Evolutionary conservation across 2,113 vertebrate genomes (phyloP).

Genomic region (Panthera tigris): DNA sequence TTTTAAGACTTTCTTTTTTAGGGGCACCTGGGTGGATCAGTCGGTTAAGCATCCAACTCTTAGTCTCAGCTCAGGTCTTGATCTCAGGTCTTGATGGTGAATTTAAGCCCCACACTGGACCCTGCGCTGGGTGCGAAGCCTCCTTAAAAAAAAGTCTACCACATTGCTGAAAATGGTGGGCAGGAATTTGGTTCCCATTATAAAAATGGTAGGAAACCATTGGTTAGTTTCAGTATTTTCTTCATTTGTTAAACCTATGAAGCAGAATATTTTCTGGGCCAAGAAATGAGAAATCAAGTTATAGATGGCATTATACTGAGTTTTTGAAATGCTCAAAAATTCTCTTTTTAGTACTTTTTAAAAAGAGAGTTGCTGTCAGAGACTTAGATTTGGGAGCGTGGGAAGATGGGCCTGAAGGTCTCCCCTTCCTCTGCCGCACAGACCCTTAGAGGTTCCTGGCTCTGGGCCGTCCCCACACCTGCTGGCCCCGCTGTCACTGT

Average conservation of each 20-base stretch:
- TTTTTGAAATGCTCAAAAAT: neutral
- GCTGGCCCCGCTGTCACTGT: neutral
- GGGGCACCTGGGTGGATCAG: no score
- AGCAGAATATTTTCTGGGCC: neutral
- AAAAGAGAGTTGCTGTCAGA: neutral
- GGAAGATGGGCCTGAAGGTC: neutral
- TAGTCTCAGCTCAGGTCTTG: no score
- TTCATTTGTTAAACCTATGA: neutral
- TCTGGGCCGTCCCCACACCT: neutral
- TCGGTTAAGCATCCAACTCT: no score
- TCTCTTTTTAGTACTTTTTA: neutral
- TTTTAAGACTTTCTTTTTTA: neutral
- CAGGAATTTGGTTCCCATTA: accelerated
- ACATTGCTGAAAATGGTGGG: neutral
- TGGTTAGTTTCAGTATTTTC: neutral
- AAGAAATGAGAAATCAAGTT: neutral
- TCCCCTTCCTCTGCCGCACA: neutral
- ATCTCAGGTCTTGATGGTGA: no score
- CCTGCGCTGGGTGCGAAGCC: no score
- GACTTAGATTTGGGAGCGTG: neutral
- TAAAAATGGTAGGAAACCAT: neutral
- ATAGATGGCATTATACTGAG: neutral
- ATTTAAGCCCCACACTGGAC: no score
- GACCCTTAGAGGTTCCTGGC: neutral
- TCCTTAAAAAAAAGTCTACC: no score